Evolutionary conservation across 2,113 vertebrate species (phyloP).

Genomic region (Strigops habroptila): DNA sequence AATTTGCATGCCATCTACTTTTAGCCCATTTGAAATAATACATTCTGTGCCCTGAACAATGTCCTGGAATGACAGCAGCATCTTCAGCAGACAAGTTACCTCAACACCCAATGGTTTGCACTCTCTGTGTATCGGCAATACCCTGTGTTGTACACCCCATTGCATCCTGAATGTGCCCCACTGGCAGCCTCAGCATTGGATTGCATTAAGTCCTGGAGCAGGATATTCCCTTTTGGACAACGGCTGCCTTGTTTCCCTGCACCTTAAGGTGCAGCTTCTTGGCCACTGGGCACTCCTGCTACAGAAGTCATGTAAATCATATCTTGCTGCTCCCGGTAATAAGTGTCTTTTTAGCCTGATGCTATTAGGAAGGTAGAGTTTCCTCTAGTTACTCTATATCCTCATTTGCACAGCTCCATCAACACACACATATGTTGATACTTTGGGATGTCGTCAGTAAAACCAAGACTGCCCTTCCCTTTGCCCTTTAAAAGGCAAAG

Average conservation of each 20-base stretch:
- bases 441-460: background rate
- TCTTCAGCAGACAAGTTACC: background rate
- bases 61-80: background rate
- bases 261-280: background rate
- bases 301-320: background rate
- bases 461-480: background rate
- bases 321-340: background rate
- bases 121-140: background rate
- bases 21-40: background rate
- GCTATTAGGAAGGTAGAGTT: too few relatives aligned
- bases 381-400: background rate
- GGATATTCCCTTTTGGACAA: background rate
- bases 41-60: background rate
- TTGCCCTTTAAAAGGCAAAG: background rate
- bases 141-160: background rate
- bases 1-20: background rate
- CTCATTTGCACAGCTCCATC: background rate
- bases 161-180: fast-evolving
- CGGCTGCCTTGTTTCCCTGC: fast-evolving
- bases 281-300: too few relatives aligned
- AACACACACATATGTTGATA: background rate
- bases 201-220: background rate
- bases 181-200: background rate
- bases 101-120: background rate
- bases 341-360: too few relatives aligned